Base-by-base conservation (phyloP, 2,888 invertebrate species). In the Empis stercorea region DNA sequence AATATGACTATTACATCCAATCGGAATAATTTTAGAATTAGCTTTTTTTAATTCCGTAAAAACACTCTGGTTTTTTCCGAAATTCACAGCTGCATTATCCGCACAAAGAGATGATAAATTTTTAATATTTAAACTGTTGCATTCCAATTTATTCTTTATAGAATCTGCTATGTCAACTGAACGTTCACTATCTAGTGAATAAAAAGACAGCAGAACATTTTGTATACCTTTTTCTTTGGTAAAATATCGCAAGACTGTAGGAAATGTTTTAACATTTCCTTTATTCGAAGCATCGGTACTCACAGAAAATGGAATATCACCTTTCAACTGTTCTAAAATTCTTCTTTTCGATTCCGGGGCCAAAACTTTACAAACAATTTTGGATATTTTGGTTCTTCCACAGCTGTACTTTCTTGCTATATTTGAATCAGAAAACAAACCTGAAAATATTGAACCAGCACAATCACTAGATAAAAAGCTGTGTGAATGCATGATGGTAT, bases 1-100 rank as follows among this genome's bases (percentile, higher is more conserved):
- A 32, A 32, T 32, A 13, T 32, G 4, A 13, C 32, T 32, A 13
- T 32, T 32, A 32, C 32, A 32, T 32, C 32, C 32, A 32, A 32
- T 13, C 32, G 32, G 32, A 32, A 32, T 32, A 13, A 32, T 32
- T 13, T 32, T 9, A 32, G 10, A 13, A 13, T 32, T 32, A 13
- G 13, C 13, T 32, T 32, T 32, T 32, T 32, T 32, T 3, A 32
- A 13, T 32, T 32, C 32, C 11, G 32, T 32, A 32, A 32, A 30
- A 32, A 49, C 48, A 46, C 48, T 46, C 17, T 46, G 37, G n/a
- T 48, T 41, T 38, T 30, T 11, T 20, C 43, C 46, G 36, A 46
- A 46, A 39, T 46, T 49, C 7, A 39, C 39, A 30, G 23, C 32
- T 15, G 45, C 45, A 39, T 45, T 45, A 30, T 39, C 45, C 10